Conservation (phyloP, 2,797 vertebrate genomes). For the Oophaga sylvatica region DNA sequence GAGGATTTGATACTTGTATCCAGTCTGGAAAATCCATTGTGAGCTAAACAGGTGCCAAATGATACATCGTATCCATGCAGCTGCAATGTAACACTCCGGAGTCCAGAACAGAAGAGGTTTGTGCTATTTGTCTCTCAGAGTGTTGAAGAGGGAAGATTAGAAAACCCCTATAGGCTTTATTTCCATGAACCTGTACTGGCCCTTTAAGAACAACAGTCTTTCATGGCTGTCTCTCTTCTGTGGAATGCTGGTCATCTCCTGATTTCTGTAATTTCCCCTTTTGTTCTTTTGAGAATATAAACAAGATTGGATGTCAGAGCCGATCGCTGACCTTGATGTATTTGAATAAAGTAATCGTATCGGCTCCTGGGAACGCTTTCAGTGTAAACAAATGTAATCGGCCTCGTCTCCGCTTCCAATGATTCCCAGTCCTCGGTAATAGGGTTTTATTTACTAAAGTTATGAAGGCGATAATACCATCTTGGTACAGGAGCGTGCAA, state of each 20-base stretch:
- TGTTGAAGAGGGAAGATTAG: no score
- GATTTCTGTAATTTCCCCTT: not conserved
- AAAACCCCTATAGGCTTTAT: no score
- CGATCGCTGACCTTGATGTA: not conserved
- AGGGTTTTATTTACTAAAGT: slow-evolving; percentile 21
- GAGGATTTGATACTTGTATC: no score
- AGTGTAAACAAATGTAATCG: slow-evolving; percentile 25
- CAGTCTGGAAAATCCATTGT: no score
- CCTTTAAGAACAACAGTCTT: not conserved
- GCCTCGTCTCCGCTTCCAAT: not conserved
- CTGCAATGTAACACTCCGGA: no score
- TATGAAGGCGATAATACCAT: not conserved
- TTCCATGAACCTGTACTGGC: not conserved
- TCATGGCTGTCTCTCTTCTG: not conserved
- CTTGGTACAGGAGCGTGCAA: not conserved
- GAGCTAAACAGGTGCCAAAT: no score
- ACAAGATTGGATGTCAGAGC: not conserved
- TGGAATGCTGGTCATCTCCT: not conserved
- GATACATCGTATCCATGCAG: no score
- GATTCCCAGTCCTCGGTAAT: not conserved
- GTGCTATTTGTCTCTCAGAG: no score
- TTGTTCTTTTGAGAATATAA: not conserved
- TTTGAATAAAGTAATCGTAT: slow-evolving; percentile 19
- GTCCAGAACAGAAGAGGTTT: no score
- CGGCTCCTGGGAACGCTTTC: not conserved